phyloP scores from a whole-genome alignment of 37 sponge, comb jelly and placozoan species.

The Ianthella basta region DNA sequence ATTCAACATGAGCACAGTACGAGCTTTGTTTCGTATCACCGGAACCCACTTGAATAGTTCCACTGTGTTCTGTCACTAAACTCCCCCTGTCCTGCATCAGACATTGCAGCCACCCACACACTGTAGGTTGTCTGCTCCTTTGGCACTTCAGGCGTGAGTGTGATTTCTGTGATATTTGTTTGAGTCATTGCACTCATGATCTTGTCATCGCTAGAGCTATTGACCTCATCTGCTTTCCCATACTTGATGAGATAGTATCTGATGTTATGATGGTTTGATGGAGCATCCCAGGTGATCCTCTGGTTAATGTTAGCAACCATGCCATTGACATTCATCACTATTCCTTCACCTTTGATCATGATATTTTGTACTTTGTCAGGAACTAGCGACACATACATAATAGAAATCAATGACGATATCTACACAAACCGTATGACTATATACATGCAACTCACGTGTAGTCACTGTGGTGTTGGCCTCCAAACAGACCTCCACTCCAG shows the following conservation, averaged over 20 bases:
- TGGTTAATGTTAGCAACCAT: not conserved
- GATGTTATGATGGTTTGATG: too few relatives aligned
- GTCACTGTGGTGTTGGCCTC: not conserved
- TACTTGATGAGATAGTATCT: too few relatives aligned
- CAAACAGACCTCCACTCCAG: not conserved
- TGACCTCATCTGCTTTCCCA: too few relatives aligned
- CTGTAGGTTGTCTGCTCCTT: not conserved
- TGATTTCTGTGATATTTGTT: not conserved
- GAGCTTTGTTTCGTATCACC: not conserved
- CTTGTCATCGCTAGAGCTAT: not conserved
- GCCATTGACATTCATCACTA: too few relatives aligned
- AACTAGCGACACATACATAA: too few relatives aligned
- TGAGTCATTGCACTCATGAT: not conserved
- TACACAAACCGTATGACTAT: too few relatives aligned
- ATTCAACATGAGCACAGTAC: too few relatives aligned
- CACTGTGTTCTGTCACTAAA: not conserved
- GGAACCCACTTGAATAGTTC: not conserved
- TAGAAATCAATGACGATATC: too few relatives aligned
- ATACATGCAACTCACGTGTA: slow-evolving; percentile 10
- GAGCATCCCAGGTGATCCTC: too few relatives aligned
- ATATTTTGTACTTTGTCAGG: too few relatives aligned
- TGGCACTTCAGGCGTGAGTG: not conserved
- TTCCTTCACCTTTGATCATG: too few relatives aligned
- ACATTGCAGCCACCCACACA: slow-evolving; percentile 24
- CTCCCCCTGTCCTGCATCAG: not conserved